phyloP scores from a whole-genome alignment of 1,140 invertebrate species.

The Aphelenchoides besseyi region DNA sequence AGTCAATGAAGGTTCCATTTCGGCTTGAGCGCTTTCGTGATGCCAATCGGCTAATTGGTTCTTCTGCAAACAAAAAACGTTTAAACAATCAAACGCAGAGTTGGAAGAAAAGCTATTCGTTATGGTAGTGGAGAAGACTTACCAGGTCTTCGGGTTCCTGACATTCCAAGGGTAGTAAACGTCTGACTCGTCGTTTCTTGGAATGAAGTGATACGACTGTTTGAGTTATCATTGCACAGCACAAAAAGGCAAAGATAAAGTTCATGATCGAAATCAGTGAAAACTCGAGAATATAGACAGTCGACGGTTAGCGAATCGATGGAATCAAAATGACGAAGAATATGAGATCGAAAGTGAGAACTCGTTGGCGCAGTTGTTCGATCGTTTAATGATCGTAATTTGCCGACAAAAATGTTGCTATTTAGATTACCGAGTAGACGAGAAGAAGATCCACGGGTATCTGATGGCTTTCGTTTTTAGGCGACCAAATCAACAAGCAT shows the following conservation, averaged over 20 bases:
- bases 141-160: conserved; percentile 6
- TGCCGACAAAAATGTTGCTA: too few relatives aligned
- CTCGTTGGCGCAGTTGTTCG: too few relatives aligned
- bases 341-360: not conserved
- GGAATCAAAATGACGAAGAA: not conserved
- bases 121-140: not conserved
- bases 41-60: not conserved
- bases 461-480: too few relatives aligned
- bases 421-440: too few relatives aligned
- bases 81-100: not conserved
- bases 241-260: not conserved
- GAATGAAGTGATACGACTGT: not conserved
- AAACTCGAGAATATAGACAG: not conserved
- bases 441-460: too few relatives aligned
- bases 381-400: too few relatives aligned
- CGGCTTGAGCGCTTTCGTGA: conserved; percentile 1
- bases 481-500: too few relatives aligned
- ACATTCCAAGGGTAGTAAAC: not conserved
- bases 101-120: too few relatives aligned
- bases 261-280: not conserved
- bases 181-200: not conserved
- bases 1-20: not conserved
- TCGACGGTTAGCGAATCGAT: not conserved
- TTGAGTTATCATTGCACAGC: too few relatives aligned
- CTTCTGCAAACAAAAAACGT: not conserved